These are phyloP conservation scores for Drosophila multiciliata DNA, from an alignment of 2,888 invertebrate species.

Conservation along the genomic window DNA sequence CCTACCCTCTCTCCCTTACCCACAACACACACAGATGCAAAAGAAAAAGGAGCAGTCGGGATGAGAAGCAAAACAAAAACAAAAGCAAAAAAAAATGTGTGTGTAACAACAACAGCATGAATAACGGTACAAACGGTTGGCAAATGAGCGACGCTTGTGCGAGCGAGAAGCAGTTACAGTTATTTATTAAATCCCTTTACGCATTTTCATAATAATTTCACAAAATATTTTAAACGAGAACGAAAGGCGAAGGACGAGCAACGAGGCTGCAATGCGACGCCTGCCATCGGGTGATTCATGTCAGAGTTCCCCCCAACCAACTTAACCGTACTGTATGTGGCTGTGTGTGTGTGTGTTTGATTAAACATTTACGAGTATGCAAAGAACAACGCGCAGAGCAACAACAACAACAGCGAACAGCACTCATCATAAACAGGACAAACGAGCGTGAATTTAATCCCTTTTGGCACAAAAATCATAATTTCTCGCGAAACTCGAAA, in stretches of 20 bases:
- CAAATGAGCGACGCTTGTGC: conserved; percentile 49
- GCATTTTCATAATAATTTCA: conserved; percentile 84
- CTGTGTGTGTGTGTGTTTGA: conserved; percentile 50
- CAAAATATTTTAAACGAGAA: conserved; percentile 78
- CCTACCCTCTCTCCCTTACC: too few species aligned
- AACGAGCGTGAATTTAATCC: conserved; percentile 82
- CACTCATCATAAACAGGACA: conserved; percentile 79
- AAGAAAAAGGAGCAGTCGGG: conserved; percentile 56
- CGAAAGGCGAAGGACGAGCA: conserved; percentile 8
- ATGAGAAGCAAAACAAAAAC: conserved; percentile 39
- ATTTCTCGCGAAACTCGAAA: conserved; percentile 55
- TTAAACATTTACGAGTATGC: conserved; percentile 65
- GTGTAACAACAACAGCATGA: conserved; percentile 44
- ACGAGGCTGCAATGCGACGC: conserved; percentile 46
- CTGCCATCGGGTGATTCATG: conserved; percentile 74
- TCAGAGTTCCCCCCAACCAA: conserved; percentile 42
- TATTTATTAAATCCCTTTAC: conserved; percentile 84
- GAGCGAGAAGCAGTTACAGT: conserved; percentile 80
- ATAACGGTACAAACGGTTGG: conserved; percentile 54
- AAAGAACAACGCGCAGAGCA: conserved; percentile 42
- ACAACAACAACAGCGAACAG: conserved; percentile 23
- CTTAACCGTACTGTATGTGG: conserved; percentile 5
- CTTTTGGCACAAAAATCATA: conserved; percentile 83
- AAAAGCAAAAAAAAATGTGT: conserved; percentile 31
- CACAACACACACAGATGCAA: conserved; percentile 70